These are phyloP conservation scores for Sakesphorus luctuosus DNA, from an alignment of 2,113 vertebrate genomes.

Conservation along the genomic window DNA sequence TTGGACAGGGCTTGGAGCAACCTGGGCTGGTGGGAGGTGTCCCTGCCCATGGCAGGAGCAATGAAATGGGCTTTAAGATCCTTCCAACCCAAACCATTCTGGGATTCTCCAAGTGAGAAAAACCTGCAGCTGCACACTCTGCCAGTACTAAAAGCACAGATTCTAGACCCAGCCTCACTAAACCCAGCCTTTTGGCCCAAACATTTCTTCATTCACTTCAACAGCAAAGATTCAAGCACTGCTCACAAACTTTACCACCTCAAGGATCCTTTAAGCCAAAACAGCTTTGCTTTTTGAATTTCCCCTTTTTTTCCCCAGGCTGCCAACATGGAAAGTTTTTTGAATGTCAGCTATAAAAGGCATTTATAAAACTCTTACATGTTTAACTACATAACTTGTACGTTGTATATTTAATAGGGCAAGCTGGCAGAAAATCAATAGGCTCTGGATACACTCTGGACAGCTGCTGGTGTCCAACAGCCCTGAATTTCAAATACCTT, in stretches of 20 bases:
- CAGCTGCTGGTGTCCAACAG: background rate
- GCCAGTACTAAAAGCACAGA: background rate
- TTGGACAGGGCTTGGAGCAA: fast-evolving
- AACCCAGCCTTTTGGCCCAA: background rate
- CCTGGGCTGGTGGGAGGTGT: background rate
- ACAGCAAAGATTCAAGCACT: background rate
- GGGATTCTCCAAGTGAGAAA: background rate
- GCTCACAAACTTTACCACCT: background rate
- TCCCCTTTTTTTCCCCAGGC: background rate
- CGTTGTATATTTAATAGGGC: slow-evolving; percentile 36
- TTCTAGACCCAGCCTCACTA: background rate
- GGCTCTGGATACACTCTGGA: background rate
- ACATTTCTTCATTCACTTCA: too few species aligned
- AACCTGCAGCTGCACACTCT: background rate
- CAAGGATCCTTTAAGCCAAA: background rate
- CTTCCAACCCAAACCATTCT: background rate
- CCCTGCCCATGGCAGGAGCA: background rate
- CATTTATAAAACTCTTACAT: slow-evolving; percentile 28
- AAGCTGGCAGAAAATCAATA: slow-evolving; percentile 36
- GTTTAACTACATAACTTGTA: slow-evolving; percentile 33
- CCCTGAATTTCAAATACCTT: slow-evolving; percentile 3
- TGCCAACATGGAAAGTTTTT: slow-evolving; percentile 7
- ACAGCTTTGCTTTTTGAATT: background rate
- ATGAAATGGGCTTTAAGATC: background rate
- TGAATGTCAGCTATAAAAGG: background rate